Conservation (phyloP, 1,140 invertebrate species). For the Drosophila biarmipes region DNA sequence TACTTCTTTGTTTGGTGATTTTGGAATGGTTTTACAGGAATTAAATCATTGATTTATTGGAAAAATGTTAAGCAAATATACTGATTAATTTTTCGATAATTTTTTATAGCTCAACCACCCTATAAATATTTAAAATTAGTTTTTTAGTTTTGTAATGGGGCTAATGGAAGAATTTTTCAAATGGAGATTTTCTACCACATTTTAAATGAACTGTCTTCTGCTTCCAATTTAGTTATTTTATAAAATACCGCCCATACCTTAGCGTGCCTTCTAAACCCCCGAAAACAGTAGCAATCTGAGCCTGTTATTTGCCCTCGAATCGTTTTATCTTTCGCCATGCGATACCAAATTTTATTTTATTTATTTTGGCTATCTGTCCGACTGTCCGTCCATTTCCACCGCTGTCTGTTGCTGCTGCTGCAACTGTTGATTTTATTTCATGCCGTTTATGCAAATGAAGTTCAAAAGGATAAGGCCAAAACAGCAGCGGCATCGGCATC, state of each 20-base stretch:
- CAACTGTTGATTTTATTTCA: constrained; percentile 83
- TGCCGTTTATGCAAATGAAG: constrained; percentile 82
- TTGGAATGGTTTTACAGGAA: too few species aligned
- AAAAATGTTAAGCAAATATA: too few species aligned
- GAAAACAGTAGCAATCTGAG: constrained; percentile 59
- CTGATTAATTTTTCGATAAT: too few species aligned
- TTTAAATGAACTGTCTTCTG: not conserved
- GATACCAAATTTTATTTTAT: constrained; percentile 66
- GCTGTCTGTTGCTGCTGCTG: constrained; percentile 55
- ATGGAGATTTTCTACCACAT: not conserved
- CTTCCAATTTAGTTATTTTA: not conserved
- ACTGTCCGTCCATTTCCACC: constrained; percentile 27
- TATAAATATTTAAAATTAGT: too few species aligned
- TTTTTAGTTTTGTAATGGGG: too few species aligned
- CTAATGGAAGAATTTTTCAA: not conserved
- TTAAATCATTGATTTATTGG: too few species aligned
- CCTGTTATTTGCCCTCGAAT: constrained; percentile 56
- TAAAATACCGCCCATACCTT: not conserved
- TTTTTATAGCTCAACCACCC: too few species aligned
- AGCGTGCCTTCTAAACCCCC: not conserved
- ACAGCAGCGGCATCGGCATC: constrained; percentile 42
- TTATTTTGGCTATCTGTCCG: constrained; percentile 70
- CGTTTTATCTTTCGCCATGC: constrained; percentile 68
- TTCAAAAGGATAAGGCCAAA: constrained; percentile 81
- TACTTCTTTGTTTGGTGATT: not conserved